Conservation (phyloP, 1,140 invertebrate species). For the Lucilia cuprina region DNA sequence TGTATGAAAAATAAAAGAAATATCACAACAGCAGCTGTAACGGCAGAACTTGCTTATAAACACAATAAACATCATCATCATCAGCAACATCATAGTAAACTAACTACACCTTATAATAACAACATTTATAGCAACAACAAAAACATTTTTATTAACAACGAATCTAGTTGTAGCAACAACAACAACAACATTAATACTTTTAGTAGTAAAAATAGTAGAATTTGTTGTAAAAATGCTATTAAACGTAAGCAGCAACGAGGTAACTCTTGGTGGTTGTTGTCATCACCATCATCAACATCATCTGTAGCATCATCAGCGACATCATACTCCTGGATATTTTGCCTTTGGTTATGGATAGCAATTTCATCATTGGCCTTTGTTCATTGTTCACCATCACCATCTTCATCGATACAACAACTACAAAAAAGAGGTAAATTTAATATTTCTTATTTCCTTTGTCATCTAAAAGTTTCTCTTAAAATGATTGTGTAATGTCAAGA, state of each 20-base stretch:
- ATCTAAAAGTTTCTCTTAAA: neutral
- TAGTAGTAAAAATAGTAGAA: conserved; percentile 33
- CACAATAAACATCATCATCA: conserved; percentile 15
- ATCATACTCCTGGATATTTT: conserved; percentile 38
- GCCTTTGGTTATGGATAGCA: conserved; percentile 41
- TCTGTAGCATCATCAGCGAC: neutral
- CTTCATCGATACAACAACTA: conserved; percentile 52
- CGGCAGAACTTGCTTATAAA: neutral
- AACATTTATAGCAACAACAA: neutral
- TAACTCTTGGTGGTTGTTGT: neutral
- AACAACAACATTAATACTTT: conserved; percentile 12
- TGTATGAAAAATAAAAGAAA: conserved; percentile 20
- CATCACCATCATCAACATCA: neutral
- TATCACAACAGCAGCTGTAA: conserved; percentile 12
- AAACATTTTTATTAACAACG: too few relatives aligned
- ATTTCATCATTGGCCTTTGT: conserved; percentile 48
- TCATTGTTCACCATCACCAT: conserved; percentile 52
- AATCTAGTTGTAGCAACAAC: too few relatives aligned
- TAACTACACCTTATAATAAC: conserved; percentile 27
- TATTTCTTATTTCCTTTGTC: neutral
- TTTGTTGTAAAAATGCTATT: neutral
- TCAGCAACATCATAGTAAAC: conserved; percentile 5
- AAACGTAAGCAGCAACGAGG: neutral
- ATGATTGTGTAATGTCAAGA: neutral
- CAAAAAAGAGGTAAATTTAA: conserved; percentile 56